A percentile compares a stretch with the other conserved stretches of the same genome.
Evolutionary conservation across 2,113 vertebrate species (phyloP).

Genomic region (Panthera uncia): DNA sequence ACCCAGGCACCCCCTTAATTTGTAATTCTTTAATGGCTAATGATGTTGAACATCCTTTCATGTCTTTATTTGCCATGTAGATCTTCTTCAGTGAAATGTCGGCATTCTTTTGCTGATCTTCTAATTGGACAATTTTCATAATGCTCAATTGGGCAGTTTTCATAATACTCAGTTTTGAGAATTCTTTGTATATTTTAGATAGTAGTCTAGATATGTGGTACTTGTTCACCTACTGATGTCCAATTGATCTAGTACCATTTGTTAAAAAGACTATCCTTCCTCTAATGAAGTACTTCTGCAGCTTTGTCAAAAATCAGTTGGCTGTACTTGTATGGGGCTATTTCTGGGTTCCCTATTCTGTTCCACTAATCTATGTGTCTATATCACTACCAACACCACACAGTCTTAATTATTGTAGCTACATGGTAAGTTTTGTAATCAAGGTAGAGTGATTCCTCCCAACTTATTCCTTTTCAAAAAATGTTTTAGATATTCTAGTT

Average conservation of each 20-base stretch:
- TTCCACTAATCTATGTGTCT: background rate
- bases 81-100: background rate
- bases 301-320: slow-evolving; percentile 23
- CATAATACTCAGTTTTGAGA: background rate
- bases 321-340: background rate
- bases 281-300: background rate
- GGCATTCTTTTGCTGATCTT: background rate
- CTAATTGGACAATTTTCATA: slow-evolving; percentile 11
- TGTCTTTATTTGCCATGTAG: background rate
- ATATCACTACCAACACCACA: background rate
- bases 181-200: background rate
- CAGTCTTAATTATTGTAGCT: background rate
- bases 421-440: background rate
- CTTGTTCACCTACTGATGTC: background rate
- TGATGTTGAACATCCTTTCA: background rate
- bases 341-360: background rate
- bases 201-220: background rate
- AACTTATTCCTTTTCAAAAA: slow-evolving; percentile 17
- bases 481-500: slow-evolving; percentile 30
- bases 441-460: background rate
- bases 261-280: background rate
- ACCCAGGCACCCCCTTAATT: no score
- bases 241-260: background rate
- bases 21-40: background rate
- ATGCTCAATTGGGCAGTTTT: slow-evolving; percentile 3